Evolutionary conservation across 2,113 vertebrate genomes (phyloP), one percentile per base, ranked within the genome.

Genomic region (Cervus canadensis): DNA sequence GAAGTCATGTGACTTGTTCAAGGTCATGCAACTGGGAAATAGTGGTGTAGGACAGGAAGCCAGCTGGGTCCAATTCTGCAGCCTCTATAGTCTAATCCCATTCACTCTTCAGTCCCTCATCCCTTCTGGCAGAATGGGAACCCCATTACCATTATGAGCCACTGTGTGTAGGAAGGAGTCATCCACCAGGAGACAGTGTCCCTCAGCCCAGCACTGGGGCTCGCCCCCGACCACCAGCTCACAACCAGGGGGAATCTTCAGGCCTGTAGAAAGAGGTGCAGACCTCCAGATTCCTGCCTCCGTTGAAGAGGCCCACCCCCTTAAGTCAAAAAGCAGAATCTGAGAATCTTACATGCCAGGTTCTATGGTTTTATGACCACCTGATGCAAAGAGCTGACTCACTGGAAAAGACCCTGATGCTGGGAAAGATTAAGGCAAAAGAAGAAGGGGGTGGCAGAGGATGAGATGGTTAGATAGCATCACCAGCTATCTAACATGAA

Each of bases 161-260:
- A 98, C 97, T 7, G 98, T 98, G 71, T 98, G 96, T 91, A 98
- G 92, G 93, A 98, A 98, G 88, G 98, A 98, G 96, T 98, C 98
- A 0, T 98, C 98, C 78, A 98, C 98, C 25, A 98, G 98, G 26
- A 98, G 98, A 85, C 98, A 98, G 62, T 98, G 98, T 54, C 98
- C 98, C 62, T 98, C 98, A 6, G 98, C 97, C 98, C 98, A 98
- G 97, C 98, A 98, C 97, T 98, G 98, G 71, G 98, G 98, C 84
- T 98, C 98, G 0, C 98, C 98, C 4, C 98, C 98, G 6, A 98
- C 98, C 5, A 98, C 98, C 97, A 98, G 94, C 96, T 98, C 98
- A 50, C 98, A 98, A 40, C 98, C 97, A 25, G 97, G 76, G 25
- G 98, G 98, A 17, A 98, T 98, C 96, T 98, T 98, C 93, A 98